Evolutionary conservation across 2,797 vertebrate species (phyloP), one percentile per base, ranked within the genome.

Genomic region (Mormyrus hasselquistii): DNA sequence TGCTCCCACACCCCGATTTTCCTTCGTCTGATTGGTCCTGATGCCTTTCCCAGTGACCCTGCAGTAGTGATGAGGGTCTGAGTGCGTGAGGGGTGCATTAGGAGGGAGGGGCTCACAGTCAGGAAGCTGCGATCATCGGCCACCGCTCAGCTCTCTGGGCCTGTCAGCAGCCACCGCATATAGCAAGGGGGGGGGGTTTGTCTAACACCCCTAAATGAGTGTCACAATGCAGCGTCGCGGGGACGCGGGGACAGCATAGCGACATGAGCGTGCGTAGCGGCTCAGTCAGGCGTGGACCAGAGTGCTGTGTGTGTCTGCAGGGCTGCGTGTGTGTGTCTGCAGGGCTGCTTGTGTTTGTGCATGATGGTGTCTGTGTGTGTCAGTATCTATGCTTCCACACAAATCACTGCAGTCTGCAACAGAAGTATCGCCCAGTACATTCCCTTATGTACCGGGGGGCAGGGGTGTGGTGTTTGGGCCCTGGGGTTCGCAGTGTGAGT

Each of bases 221-320:
- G 9, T 65, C 22, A 65, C 62, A 29, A 29, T 34, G 65, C 29
- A 34, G 65, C 65, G 5, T 10, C 10, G 29, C 53, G 0, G 29
- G 29, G 29, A 34, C 29, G 29, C 29, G 12, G 10, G 10, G 10
- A 12, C 4, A 3, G 25, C 25, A 0, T 69, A 4, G 2, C 3
- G 22, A 29, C 22, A 29, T 2, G 25, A 8, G 29, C 3, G 4
- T 29, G 65, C 1, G 12, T 14, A 34, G 62, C 38, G 5, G 34
- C 73, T 79, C 73, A n/a, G 73, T 44, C 73, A 79, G 73, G 69
- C 14, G 0, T 41, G 34, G 34, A 38, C 73, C 73, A 79, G 4
- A 44, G 73, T 79, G 73, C 73, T 62, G 73, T 59, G 19, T 79
- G 50, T 82, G 59, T 88, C 69, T 89, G 90, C 52, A 3, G 22